A percentile compares a stretch with the other conserved stretches of the same genome.
Conservation (phyloP, 2,797 vertebrate genomes). For the Thamnophis elegans region DNA sequence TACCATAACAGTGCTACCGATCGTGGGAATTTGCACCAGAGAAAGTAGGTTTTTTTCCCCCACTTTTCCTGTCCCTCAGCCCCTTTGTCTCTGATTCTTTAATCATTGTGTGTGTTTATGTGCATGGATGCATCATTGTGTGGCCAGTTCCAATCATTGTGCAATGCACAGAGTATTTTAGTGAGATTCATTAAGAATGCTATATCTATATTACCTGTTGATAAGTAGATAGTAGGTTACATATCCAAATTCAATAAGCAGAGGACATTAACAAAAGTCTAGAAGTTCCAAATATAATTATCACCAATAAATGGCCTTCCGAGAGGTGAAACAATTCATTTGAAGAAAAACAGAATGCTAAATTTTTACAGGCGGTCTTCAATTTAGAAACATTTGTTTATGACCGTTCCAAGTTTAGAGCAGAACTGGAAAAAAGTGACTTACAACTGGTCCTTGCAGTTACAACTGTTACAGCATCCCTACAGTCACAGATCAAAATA, state of each 20-base stretch:
- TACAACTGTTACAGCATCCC: neutral
- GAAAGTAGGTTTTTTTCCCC: conserved; percentile 1
- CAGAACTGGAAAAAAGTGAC: neutral
- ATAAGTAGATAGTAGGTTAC: neutral
- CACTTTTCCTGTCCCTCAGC: neutral
- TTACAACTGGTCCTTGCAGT: neutral
- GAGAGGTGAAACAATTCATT: neutral
- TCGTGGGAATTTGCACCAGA: conserved; percentile 46
- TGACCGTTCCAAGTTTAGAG: neutral
- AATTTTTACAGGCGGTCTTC: neutral
- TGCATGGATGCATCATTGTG: neutral
- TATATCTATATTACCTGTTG: neutral
- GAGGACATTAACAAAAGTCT: neutral
- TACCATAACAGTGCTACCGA: conserved; percentile 43
- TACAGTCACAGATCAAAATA: neutral
- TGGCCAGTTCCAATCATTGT: neutral
- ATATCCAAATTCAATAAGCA: neutral
- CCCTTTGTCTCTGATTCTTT: conserved; percentile 25
- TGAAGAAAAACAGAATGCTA: neutral
- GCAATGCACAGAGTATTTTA: neutral
- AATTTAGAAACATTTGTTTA: neutral
- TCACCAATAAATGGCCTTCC: neutral
- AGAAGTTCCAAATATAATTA: conserved; percentile 2
- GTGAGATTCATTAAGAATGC: neutral
- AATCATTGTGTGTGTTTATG: neutral